These are phyloP conservation scores for Zaprionus nigranus DNA, from an alignment of 1,140 invertebrate genomes.

Conservation along the genomic window DNA sequence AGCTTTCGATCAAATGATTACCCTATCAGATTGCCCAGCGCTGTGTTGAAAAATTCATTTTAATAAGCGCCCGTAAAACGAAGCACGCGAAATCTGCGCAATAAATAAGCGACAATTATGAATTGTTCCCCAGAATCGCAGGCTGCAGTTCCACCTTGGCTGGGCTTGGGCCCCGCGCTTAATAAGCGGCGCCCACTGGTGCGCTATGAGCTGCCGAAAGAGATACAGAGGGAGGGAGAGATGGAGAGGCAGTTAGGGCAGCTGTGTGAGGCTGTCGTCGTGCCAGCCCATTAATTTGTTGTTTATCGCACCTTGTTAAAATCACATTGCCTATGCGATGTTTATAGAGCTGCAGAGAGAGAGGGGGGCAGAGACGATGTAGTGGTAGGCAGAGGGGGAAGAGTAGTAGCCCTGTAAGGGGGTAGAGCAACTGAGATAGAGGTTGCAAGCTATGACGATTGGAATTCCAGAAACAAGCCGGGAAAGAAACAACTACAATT, in stretches of 20 bases:
- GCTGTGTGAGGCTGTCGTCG: constrained; percentile 66
- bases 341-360: neutral
- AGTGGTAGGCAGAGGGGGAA: no score
- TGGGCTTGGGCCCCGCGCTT: neutral
- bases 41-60: constrained; percentile 81
- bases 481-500: neutral
- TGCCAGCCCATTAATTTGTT: constrained; percentile 74
- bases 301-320: constrained; percentile 83
- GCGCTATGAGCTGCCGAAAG: constrained; percentile 45
- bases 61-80: constrained; percentile 81
- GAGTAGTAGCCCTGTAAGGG: no score
- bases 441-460: constrained; percentile 16
- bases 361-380: neutral
- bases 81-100: constrained; percentile 71
- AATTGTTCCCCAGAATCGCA: constrained; percentile 59
- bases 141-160: constrained; percentile 7
- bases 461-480: constrained; percentile 49
- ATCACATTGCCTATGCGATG: constrained; percentile 59
- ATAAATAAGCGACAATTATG: constrained; percentile 83
- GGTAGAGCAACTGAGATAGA: neutral
- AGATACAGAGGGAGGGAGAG: neutral
- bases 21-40: constrained; percentile 54
- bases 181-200: constrained; percentile 60
- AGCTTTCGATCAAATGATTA: constrained; percentile 78
- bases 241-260: neutral